Conservation (phyloP, 37 sponge, comb jelly and placozoan genomes). For the Aphrocallistes beatrix region DNA sequence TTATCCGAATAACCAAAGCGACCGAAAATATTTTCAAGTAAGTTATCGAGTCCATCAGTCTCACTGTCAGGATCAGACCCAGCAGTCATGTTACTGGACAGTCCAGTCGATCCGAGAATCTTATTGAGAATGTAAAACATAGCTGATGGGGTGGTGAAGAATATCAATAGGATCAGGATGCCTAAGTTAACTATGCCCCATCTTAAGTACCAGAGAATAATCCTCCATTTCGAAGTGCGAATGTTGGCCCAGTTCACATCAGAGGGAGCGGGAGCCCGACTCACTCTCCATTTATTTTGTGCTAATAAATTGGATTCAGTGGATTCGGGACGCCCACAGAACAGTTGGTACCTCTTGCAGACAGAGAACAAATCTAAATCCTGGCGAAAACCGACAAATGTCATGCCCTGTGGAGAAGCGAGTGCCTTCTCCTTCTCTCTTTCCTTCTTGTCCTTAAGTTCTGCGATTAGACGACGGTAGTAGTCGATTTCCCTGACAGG, state of each 20-base stretch:
- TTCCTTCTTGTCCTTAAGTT: background rate
- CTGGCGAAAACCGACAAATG: background rate
- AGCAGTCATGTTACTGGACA: background rate
- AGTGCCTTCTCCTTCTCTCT: background rate
- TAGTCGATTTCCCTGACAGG: background rate
- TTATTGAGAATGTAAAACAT: background rate
- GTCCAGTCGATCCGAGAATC: background rate
- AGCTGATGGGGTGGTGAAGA: background rate
- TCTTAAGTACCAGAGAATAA: background rate
- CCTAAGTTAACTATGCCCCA: background rate
- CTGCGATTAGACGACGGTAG: background rate
- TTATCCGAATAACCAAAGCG: background rate
- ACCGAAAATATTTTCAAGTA: background rate
- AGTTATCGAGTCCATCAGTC: background rate
- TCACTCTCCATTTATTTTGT: background rate
- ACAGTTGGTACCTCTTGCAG: background rate
- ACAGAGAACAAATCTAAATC: background rate
- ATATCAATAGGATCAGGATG: background rate
- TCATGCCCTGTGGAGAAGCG: background rate
- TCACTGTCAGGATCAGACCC: background rate
- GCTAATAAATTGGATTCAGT: background rate
- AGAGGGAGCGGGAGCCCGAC: background rate
- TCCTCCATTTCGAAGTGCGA: background rate
- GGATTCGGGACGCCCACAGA: background rate
- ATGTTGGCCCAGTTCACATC: background rate